Evolutionary conservation across 2,888 invertebrate genomes (phyloP).

Genomic region (Xestia sexstrigata): DNA sequence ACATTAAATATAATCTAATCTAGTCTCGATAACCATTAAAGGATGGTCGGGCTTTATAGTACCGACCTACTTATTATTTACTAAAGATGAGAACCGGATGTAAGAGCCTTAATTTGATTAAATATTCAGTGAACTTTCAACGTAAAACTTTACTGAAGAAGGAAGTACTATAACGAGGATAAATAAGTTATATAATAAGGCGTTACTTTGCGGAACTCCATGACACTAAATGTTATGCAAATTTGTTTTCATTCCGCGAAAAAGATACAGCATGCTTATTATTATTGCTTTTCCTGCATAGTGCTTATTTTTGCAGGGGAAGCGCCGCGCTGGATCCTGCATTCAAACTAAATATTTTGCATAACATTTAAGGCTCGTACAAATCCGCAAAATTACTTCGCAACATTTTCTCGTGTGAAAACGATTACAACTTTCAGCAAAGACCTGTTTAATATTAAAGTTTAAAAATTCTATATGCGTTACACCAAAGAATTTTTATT

Average conservation of each 20-base stretch:
- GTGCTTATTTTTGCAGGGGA: no score
- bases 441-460: neutral
- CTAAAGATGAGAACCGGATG: neutral
- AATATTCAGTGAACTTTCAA: slow-evolving; percentile 15
- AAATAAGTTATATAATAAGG: neutral
- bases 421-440: neutral
- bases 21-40: neutral
- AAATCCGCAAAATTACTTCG: neutral
- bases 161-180: neutral
- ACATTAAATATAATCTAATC: neutral
- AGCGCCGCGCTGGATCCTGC: no score
- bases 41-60: neutral
- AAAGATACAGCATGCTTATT: neutral
- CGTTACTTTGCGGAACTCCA: neutral
- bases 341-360: no score
- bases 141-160: neutral
- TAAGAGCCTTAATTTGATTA: slow-evolving; percentile 11
- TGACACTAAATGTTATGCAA: neutral
- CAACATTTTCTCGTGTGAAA: neutral
- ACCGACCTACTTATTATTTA: slow-evolving; percentile 2
- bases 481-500: neutral
- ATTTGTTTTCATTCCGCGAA: no score
- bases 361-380: neutral
- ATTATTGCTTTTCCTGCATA: no score
- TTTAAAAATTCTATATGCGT: neutral